A percentile compares a stretch with the other conserved stretches of the same genome.
These are phyloP conservation scores for Euura lappo DNA, from an alignment of 1,140 invertebrate genomes.

Conservation along the genomic window DNA sequence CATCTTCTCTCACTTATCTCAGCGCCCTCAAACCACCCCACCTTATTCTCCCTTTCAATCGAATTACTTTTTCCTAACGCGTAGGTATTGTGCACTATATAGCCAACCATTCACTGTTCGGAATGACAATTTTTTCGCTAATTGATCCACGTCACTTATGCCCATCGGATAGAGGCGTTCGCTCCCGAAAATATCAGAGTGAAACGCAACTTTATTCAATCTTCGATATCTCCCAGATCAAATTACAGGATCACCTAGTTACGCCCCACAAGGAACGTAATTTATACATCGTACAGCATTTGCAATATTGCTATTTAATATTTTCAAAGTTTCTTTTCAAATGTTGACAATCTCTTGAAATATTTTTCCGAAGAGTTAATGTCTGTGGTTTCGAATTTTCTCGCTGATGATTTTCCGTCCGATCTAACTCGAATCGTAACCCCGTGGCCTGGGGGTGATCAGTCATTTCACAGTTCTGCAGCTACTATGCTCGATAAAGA, in stretches of 20 bases:
- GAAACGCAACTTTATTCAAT: no score
- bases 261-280: no score
- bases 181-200: no score
- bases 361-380: no score
- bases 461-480: constrained; percentile 42
- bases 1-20: constrained; percentile 58
- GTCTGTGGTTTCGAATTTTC: constrained; percentile 16
- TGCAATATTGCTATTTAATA: no score
- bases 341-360: no score
- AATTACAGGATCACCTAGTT: no score
- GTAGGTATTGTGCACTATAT: no score
- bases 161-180: constrained; percentile 17
- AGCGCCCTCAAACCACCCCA: constrained; percentile 28
- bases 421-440: constrained; percentile 28
- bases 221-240: no score
- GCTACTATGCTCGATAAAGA: constrained; percentile 38
- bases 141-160: constrained; percentile 42
- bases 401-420: constrained; percentile 27
- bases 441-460: constrained; percentile 49
- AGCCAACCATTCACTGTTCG: constrained; percentile 7
- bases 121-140: constrained; percentile 57
- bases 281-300: no score
- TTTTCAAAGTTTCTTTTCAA: no score
- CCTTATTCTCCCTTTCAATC: constrained; percentile 44
- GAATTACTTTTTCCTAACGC: constrained; percentile 53